Base-by-base conservation (phyloP, 2,797 vertebrate genomes). In the Clangula hyemalis region DNA sequence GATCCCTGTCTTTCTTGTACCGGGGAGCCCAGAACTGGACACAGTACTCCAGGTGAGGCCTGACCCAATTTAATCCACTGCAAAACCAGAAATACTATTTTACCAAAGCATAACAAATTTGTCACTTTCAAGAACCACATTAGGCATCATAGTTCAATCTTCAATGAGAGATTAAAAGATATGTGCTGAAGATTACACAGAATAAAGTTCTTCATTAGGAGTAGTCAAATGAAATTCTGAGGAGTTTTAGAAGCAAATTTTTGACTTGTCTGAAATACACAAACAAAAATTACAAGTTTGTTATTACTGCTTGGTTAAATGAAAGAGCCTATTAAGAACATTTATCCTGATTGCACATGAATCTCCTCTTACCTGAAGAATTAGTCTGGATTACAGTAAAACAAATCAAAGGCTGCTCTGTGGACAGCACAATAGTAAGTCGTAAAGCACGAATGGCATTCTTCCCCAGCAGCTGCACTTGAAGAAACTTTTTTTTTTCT, bases 131-230 rank as follows among this genome's bases (percentile, higher is more conserved):
- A 91, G 58, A 66, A 20, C 38, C 9, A 49, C 43, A 22, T 54
- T 25, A 74, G 27, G 10, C 25, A 72, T 47, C 38, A 27, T 34
- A 85, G 62, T 45, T 93, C 69, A 45, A 0, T 80, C 62, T 86
- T 94, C 78, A 87, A 11, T 39, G 12, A 47, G 54, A 93, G 66
- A 91, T 83, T 89, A 89, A 85, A 90, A 88, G 45, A 93, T 87
- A 61, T 0, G 3, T 70, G 53, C 81, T 86, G 64, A 87, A 94
- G 90, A 92, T 95, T 43, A 95, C 76, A 38, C 71, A 71, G 70
- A 94, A 89, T 72, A 91, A 95, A 88, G 36, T 24, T 83, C 74
- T 94, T 85, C 45, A 28, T 94, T 88, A 24, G 20, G 41, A 93
- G 53, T 43, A 45, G 66, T 51, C 73, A 57, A 58, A 69, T 39